A percentile compares a stretch with the other conserved stretches of the same genome.
phyloP scores from a whole-genome alignment of 2,888 invertebrate genomes.

The Craniophora ligustri region DNA sequence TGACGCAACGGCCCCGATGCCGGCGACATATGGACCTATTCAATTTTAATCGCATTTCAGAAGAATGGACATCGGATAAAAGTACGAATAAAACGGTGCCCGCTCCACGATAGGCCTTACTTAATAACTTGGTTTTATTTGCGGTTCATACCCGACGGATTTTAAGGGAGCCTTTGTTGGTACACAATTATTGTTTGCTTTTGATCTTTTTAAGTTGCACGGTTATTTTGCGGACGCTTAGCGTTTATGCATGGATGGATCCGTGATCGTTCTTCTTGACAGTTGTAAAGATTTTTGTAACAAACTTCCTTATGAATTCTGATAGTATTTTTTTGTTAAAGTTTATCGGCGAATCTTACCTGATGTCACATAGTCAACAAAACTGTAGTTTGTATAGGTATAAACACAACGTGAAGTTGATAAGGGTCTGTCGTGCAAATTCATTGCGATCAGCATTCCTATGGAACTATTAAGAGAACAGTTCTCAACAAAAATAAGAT shows the following conservation, averaged over 20 bases:
- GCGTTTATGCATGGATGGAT: constrained; percentile 68
- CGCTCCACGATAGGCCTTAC: constrained; percentile 72
- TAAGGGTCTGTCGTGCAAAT: not conserved
- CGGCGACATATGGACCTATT: constrained; percentile 87
- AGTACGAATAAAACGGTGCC: constrained; percentile 71
- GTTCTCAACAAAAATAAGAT: constrained; percentile 29
- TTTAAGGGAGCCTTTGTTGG: constrained; percentile 80
- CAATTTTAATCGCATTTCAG: constrained; percentile 89
- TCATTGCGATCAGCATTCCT: not conserved
- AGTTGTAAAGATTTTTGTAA: constrained; percentile 57
- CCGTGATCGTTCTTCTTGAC: constrained; percentile 57
- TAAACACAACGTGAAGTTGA: not conserved
- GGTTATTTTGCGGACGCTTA: constrained; percentile 70
- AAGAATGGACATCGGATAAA: constrained; percentile 87
- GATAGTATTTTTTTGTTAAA: constrained; percentile 42
- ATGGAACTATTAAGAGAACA: not conserved
- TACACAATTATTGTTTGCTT: constrained; percentile 82
- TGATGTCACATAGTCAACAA: constrained; percentile 17
- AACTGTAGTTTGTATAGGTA: not conserved
- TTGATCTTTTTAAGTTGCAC: constrained; percentile 82
- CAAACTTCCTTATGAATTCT: constrained; percentile 50
- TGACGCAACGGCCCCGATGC: constrained; percentile 83
- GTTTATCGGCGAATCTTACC: constrained; percentile 25
- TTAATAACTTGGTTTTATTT: constrained; percentile 86
- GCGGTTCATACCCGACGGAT: constrained; percentile 79